Conservation (phyloP, 2,113 vertebrate species). For the Helogale parvula region DNA sequence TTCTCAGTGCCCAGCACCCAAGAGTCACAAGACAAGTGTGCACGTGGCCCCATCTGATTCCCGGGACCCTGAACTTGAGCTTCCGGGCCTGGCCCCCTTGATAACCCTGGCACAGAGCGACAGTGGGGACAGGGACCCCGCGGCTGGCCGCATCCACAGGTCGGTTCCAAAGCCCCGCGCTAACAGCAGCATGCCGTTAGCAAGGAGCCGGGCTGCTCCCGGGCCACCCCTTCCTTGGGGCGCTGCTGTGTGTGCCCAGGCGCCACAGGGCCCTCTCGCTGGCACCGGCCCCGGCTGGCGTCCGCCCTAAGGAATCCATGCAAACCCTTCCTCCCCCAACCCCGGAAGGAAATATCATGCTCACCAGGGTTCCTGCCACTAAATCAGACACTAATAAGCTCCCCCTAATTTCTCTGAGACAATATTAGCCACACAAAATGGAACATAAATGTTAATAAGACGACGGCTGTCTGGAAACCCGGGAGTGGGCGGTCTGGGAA, state of each 20-base stretch:
- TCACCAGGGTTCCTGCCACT: conserved; percentile 62
- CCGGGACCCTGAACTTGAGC: accelerated
- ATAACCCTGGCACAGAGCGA: accelerated
- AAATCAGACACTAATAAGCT: conserved; percentile 80
- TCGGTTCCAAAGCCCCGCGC: accelerated
- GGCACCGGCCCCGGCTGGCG: background rate
- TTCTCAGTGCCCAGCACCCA: background rate
- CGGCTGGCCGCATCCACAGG: accelerated
- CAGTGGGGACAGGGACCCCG: accelerated
- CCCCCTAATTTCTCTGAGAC: conserved; percentile 83
- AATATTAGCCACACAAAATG: conserved; percentile 78
- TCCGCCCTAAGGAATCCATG: background rate
- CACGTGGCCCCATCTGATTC: too few relatives aligned
- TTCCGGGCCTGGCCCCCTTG: background rate
- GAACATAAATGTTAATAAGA: conserved; percentile 86
- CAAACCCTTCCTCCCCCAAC: background rate
- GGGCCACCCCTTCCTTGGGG: accelerated
- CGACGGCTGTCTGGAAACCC: conserved; percentile 79
- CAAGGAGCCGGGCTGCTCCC: accelerated
- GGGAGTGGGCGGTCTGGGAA: conserved; percentile 79
- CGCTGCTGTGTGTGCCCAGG: accelerated
- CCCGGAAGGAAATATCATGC: accelerated
- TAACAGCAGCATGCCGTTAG: accelerated
- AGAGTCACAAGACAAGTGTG: background rate
- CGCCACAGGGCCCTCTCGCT: too few relatives aligned